Base-by-base conservation (phyloP, 2,888 invertebrate genomes). In the Ichneumoninae sp. region DNA sequence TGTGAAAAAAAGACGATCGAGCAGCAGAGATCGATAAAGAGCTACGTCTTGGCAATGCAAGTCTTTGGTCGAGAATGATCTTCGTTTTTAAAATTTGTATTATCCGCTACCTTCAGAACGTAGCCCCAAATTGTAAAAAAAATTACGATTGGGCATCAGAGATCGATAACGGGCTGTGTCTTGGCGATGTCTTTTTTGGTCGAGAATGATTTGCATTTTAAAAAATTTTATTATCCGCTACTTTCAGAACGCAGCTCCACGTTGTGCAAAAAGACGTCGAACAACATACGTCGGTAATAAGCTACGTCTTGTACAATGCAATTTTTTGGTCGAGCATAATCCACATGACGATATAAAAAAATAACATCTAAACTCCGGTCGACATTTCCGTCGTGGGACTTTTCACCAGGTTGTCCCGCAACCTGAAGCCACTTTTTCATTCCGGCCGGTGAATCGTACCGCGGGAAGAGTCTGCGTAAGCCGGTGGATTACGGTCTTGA, bases 401-500 rank as follows among this genome's bases (percentile, higher is more conserved):
- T 19, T 44, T 60, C 22, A 30, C 54, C 30, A 26, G 16, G 16
- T 70, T n/a, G 22, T 44, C n/a, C n/a, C 50, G 16, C 33, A 13
- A 5, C 5, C 19, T 36, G 10, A 40, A 60, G 60, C 16, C 36
- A 65, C 1, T 52, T 57, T 44, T 66, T 66, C 30, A 57, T 70
- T 70, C 22, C 70, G 50, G 54, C 3, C 3, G 26, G 44, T 52
- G 40, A 62, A 69, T 30, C 36, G 10, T 30, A n/a, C 30, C 33
- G 65, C 26, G 22, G 70, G 30, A 66, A 71, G 60, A 70, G 40
- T 57, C 72, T 36, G 26, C 52, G 57, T 70, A 76, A 78, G 57
- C 82, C 57, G 26, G 19, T 36, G 77, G 77, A 71, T 82, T 82
- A 82, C 57, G 77, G 71, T 47, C 66, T 78, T 82, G 47, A 71